Conservation (phyloP, 2,888 invertebrate genomes). For the Dimorphilus gyrociliatus region DNA sequence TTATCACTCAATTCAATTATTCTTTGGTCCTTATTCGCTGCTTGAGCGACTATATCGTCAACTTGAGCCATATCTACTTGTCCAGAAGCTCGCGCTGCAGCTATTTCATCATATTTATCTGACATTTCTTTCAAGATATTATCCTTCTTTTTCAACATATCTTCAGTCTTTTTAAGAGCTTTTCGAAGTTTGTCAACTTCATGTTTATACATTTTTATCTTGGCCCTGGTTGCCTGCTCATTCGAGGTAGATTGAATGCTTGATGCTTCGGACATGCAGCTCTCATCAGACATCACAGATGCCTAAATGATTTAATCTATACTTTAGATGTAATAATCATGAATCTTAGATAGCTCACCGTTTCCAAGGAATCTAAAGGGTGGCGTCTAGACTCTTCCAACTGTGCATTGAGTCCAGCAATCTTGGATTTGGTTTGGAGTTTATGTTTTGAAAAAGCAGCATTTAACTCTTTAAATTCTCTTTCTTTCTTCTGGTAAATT, state of each 20-base stretch:
- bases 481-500: constrained; percentile 23
- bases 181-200: no score
- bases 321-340: constrained; percentile 1
- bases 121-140: no score
- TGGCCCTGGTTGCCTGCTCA: no score
- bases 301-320: constrained; percentile 6
- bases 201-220: no score
- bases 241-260: no score
- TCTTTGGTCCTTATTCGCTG: constrained; percentile 48
- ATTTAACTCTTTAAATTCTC: constrained; percentile 33
- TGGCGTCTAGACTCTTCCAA: constrained; percentile 18
- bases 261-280: constrained; percentile 8
- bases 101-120: no score
- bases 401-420: constrained; percentile 23
- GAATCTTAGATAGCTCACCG: constrained; percentile 9
- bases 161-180: no score
- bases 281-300: constrained; percentile 11
- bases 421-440: constrained; percentile 35
- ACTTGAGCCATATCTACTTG: constrained; percentile 15
- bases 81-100: no score
- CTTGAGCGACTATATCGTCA: constrained; percentile 39
- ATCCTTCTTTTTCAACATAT: no score
- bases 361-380: constrained; percentile 9
- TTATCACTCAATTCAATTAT: constrained; percentile 51
- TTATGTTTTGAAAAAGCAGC: constrained; percentile 33